phyloP scores from a whole-genome alignment of 2,113 vertebrate genomes.

The cattle (Bos taurus) region DNA sequence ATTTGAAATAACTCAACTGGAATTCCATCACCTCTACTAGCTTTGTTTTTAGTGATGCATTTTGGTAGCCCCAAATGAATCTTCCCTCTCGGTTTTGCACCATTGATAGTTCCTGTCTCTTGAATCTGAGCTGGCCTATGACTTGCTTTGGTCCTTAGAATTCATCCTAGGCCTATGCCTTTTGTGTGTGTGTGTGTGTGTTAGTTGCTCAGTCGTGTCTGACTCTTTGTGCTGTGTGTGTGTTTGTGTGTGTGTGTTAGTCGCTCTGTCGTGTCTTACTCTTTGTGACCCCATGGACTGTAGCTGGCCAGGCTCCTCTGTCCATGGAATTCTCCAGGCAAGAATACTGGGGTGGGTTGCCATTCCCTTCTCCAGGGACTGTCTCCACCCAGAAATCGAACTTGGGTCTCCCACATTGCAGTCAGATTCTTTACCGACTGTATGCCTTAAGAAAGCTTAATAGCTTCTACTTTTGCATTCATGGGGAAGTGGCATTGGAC shows the following conservation, averaged over 20 bases:
- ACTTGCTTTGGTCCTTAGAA: not conserved
- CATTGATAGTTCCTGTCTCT: not conserved
- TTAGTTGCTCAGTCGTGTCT: not conserved
- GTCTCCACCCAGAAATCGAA: not conserved
- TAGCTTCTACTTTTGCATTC: not conserved
- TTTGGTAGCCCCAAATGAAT: not conserved
- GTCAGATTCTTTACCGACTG: not conserved
- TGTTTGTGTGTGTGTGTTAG: not conserved
- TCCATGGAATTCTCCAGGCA: not conserved
- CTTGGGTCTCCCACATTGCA: not conserved
- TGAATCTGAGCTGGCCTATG: not conserved
- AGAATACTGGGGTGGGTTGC: not conserved
- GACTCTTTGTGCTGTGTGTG: not conserved
- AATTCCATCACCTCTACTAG: not conserved
- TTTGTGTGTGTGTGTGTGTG: not conserved
- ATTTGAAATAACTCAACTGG: not conserved
- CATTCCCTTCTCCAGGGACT: not conserved
- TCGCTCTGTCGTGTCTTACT: rapidly evolving
- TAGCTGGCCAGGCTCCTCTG: not conserved
- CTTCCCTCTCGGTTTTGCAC: not conserved
- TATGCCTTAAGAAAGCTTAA: not conserved
- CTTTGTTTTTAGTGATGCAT: not conserved
- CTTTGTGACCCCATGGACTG: not conserved
- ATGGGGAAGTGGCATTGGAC: not conserved
- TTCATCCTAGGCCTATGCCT: not conserved